Evolutionary conservation across 2,797 vertebrate genomes (phyloP).

Genomic region (Pogonophryne albipinna): DNA sequence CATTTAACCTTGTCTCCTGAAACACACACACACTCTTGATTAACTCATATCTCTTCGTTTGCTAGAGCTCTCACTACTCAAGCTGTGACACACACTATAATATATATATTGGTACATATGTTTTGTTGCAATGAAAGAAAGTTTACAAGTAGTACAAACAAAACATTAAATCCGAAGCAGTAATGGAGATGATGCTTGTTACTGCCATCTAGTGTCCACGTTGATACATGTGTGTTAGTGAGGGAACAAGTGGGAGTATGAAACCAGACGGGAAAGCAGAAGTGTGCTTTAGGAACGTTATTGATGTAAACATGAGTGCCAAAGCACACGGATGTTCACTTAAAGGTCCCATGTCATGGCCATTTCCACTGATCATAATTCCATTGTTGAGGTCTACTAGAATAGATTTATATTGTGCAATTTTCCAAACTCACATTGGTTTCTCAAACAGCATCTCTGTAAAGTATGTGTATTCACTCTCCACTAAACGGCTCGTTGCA

Average conservation of each 20-base stretch:
- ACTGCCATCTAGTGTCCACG: conserved; percentile 34
- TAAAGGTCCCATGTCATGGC: too few relatives aligned
- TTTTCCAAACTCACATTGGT: too few relatives aligned
- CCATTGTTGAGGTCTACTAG: too few relatives aligned
- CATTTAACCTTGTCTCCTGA: neutral
- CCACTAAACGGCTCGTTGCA: too few relatives aligned
- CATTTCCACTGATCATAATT: too few relatives aligned
- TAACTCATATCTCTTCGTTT: neutral
- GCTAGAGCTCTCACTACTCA: neutral
- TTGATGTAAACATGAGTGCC: neutral
- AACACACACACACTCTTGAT: conserved; percentile 17
- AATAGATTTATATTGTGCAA: too few relatives aligned
- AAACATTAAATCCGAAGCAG: neutral
- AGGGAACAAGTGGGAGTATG: neutral
- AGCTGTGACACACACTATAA: neutral
- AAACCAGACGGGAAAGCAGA: neutral
- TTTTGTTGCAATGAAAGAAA: neutral
- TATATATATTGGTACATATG: neutral
- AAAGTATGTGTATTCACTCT: too few relatives aligned
- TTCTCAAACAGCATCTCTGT: too few relatives aligned
- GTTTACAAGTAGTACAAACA: too few relatives aligned
- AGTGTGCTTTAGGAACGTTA: neutral
- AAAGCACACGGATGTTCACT: too few relatives aligned
- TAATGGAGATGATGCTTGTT: neutral
- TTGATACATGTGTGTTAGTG: neutral